Percentiles rank a stretch among this genome's conserved stretches.
Conservation (phyloP, 2,888 invertebrate genomes). For the Furcula furcula region DNA sequence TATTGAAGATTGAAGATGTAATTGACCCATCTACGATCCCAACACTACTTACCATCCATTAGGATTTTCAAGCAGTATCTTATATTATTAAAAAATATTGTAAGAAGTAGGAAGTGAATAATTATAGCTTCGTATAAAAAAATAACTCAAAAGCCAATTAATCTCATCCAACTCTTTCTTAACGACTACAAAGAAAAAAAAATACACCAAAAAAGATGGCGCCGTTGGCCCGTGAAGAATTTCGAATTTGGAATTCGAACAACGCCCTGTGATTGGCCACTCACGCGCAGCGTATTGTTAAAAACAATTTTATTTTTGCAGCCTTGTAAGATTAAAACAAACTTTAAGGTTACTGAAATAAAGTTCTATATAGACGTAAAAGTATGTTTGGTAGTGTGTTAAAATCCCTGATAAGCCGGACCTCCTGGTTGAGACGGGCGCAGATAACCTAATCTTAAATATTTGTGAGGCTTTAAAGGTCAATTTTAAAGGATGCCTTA, state of each 20-base stretch:
- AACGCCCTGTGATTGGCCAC: slow-evolving; percentile 51
- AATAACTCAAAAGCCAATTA: too few relatives aligned
- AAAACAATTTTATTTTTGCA: slow-evolving; percentile 19
- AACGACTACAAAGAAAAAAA: slow-evolving; percentile 27
- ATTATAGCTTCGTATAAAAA: too few relatives aligned
- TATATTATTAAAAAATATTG: too few relatives aligned
- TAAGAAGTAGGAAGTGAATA: too few relatives aligned
- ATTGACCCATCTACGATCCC: too few relatives aligned
- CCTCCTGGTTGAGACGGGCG: slow-evolving; percentile 47
- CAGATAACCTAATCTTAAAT: slow-evolving; percentile 58
- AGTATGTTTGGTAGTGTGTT: slow-evolving; percentile 17
- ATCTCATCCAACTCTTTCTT: slow-evolving; percentile 17
- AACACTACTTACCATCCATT: too few relatives aligned
- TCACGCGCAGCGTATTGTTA: slow-evolving; percentile 41
- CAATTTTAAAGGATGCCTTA: slow-evolving; percentile 22
- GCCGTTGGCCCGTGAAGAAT: slow-evolving; percentile 54
- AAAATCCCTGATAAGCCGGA: slow-evolving; percentile 41
- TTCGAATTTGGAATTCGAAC: slow-evolving; percentile 52
- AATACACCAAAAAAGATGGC: slow-evolving; percentile 44
- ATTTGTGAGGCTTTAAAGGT: slow-evolving; percentile 48
- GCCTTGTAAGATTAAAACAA: slow-evolving; percentile 8
- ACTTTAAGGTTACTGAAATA: slow-evolving; percentile 13
- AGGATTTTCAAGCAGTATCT: too few relatives aligned
- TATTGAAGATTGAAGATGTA: too few relatives aligned
- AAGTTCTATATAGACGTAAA: slow-evolving; percentile 4